These are phyloP conservation scores for Microtus pennsylvanicus DNA, from an alignment of 2,113 vertebrate species.

Conservation along the genomic window DNA sequence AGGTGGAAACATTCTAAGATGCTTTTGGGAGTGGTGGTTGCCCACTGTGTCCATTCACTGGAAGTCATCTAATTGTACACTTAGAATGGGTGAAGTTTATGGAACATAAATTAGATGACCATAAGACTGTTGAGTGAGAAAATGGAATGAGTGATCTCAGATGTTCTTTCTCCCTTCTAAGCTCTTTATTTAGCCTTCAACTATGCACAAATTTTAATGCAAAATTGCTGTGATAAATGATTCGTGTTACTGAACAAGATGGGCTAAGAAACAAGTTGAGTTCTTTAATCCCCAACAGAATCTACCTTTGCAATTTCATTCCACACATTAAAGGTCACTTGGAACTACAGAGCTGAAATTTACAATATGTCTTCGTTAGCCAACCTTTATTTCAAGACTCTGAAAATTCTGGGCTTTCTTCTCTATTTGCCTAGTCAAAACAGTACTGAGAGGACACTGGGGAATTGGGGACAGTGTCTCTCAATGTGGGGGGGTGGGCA, in stretches of 20 bases:
- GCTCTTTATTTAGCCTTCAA: constrained; percentile 40
- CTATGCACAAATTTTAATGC: constrained; percentile 51
- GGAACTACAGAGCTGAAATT: constrained; percentile 63
- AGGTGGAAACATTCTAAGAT: neutral
- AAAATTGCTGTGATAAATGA: constrained; percentile 64
- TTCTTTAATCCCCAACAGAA: constrained; percentile 54
- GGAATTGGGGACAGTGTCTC: neutral
- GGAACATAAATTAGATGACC: constrained; percentile 41
- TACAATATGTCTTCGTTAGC: constrained; percentile 61
- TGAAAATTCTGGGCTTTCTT: constrained; percentile 43
- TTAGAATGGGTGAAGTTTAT: constrained; percentile 53
- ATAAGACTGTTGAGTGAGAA: constrained; percentile 52
- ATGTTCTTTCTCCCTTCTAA: constrained; percentile 8
- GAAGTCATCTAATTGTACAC: neutral
- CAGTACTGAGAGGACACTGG: neutral
- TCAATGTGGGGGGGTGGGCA: too few species aligned
- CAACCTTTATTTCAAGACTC: constrained; percentile 54
- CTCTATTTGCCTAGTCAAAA: constrained; percentile 48
- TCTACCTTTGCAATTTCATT: constrained; percentile 66
- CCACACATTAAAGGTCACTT: constrained; percentile 62
- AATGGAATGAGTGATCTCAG: constrained; percentile 30
- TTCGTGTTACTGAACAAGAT: constrained; percentile 32
- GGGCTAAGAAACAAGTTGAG: constrained; percentile 50
- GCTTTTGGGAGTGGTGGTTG: neutral
- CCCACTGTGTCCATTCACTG: neutral